Percentiles rank a stretch among this genome's conserved stretches.
Conservation (phyloP, 1,140 invertebrate genomes). For the Drosophila bifasciata region DNA sequence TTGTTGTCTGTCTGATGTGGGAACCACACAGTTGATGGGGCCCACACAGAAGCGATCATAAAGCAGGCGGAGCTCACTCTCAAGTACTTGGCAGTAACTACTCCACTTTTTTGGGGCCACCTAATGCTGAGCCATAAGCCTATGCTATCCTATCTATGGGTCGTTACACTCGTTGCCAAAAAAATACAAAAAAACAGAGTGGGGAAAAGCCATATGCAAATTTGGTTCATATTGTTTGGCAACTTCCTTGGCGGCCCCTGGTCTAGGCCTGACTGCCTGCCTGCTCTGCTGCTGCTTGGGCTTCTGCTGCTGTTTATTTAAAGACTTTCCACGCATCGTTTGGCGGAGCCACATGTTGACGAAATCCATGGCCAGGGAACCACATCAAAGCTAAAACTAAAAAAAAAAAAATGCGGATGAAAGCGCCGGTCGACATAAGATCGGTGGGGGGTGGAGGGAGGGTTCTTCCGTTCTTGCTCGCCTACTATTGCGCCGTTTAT, state of each 20-base stretch:
- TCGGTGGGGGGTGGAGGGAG: too few species aligned
- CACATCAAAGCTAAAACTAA: conserved; percentile 72
- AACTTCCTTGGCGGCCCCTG: conserved; percentile 57
- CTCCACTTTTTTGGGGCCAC: conserved; percentile 40
- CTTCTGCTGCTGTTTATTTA: conserved; percentile 62
- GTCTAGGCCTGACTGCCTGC: neutral
- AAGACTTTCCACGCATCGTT: conserved; percentile 77
- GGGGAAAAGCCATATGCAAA: conserved; percentile 64
- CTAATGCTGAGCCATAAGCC: conserved; percentile 32
- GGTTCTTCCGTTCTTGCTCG: neutral
- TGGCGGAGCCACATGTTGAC: conserved; percentile 73
- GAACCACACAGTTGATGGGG: conserved; percentile 17
- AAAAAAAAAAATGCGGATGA: conserved; percentile 32
- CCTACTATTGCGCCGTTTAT: conserved; percentile 34
- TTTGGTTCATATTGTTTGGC: conserved; percentile 64
- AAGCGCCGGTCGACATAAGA: conserved; percentile 8
- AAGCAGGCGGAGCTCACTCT: conserved; percentile 20
- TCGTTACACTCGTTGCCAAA: conserved; percentile 63
- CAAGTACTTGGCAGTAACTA: conserved; percentile 31
- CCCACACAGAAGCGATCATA: conserved; percentile 60
- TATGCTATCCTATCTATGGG: conserved; percentile 51
- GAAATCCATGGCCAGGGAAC: conserved; percentile 67
- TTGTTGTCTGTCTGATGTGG: conserved; percentile 41
- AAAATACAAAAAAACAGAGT: conserved; percentile 7
- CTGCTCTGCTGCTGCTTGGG: too few species aligned